Base-by-base conservation (phyloP, 2,888 invertebrate species). In the Hypomecis punctinalis region DNA sequence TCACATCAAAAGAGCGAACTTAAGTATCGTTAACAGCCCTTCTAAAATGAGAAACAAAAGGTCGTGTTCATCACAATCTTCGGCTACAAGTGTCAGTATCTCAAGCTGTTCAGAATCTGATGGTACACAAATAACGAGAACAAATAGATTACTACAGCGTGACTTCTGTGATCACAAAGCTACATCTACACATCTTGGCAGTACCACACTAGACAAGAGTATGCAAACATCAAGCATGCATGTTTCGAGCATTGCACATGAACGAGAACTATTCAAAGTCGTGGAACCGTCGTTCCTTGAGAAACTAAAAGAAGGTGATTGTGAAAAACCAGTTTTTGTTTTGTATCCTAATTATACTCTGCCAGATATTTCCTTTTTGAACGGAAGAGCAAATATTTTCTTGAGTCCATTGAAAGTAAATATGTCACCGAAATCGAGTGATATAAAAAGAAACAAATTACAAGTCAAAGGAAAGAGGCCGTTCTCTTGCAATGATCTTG, bases 291-390 rank as follows among this genome's bases (percentile, higher is more conserved):
- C 96, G 10, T 96, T 96, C 79, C 86, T 96, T 68, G 94, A 94
- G 73, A 96, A 96, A 83, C 85, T 96, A 11, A 96, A 94, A 80
- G 88, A 94, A 82, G 95, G 94, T 6, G 94, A 94, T 72, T 94
- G 93, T 81, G 86, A 95, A 77, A 96, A 96, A 78, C 97, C 97
- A 5, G 96, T 98, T 0, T 98, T 97, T 85, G 96, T 98, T 48
- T 95, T 98, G 71, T 98, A 98, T 89, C 98, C 98, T 37, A 98
- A 96, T 86, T 98, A 98, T 80, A 96, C 98, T 6, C 89, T 98
- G 68, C 98, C 98, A 23, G 97, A 98, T 89, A 94, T 98, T 76
- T 97, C 96, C 76, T 98, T 98, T 86, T 93, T 98, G 61, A 90
- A 92, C 68, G 93, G 93, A 46, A 85, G 89, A 70, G 88, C 91